Conservation (phyloP, 2,797 vertebrate species). For the Syngnathus acus region DNA sequence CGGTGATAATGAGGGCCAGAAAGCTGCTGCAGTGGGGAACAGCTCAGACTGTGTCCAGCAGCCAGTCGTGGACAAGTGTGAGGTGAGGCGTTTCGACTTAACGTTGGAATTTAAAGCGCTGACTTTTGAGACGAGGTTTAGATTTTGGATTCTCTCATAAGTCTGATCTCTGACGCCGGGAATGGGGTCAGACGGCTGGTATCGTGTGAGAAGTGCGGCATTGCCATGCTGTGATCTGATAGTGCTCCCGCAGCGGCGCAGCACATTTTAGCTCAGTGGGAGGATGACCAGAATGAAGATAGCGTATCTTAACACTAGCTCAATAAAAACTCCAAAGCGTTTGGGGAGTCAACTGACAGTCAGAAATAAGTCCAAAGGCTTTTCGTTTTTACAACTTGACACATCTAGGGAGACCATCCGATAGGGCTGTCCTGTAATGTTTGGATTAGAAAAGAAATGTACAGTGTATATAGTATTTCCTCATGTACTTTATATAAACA, state of each 20-base stretch:
- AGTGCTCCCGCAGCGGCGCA: constrained; percentile 5
- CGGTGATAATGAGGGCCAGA: constrained; percentile 83
- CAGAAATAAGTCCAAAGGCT: not conserved
- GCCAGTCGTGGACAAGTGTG: constrained; percentile 91
- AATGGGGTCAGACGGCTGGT: not conserved
- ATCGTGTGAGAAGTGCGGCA: constrained; percentile 6
- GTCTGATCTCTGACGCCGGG: constrained; percentile 1
- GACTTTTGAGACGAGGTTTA: not conserved
- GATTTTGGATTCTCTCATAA: not conserved
- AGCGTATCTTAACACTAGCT: not conserved
- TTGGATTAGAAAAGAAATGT: not conserved
- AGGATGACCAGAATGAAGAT: constrained; percentile 5
- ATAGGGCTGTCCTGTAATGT: not conserved
- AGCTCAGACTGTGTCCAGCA: constrained; percentile 89
- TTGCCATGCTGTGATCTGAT: constrained; percentile 17
- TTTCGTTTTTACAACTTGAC: not conserved
- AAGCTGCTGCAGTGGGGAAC: constrained; percentile 77
- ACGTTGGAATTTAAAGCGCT: not conserved
- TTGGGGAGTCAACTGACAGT: not conserved
- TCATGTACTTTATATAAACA: not conserved
- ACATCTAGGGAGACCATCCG: not conserved
- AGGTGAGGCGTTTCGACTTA: constrained; percentile 68
- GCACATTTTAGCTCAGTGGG: constrained; percentile 15
- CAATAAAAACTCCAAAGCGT: not conserved
- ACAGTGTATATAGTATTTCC: not conserved